Base-by-base conservation (phyloP, 2,888 invertebrate species). In the Eupithecia pulchellata region DNA sequence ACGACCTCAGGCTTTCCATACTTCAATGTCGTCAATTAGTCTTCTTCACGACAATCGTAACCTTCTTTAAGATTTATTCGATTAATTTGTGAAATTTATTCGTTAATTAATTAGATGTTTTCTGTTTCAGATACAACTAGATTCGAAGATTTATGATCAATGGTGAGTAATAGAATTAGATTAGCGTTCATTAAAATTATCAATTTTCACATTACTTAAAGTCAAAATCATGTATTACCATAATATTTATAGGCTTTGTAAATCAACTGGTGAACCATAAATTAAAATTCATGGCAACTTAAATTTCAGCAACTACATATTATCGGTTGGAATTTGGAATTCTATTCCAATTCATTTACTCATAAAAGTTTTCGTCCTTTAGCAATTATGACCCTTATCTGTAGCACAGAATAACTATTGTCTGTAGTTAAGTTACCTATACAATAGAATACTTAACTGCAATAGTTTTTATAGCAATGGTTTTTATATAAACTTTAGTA, bases 1-100 rank as follows among this genome's bases (percentile, higher is more conserved):
- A 57, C 71, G 81, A 77, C 81, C 82, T 82, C 81, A 25, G 25
- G 81, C 77, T 74, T 78, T 80, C 79, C 77, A 81, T 79, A 78
- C 72, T 74, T 78, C 81, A 81, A 79, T 78, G 81, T 80, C 81
- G 80, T 73, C 70, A 72, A 79, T 77, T 75, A 68, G 71, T 78
- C 72, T 74, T 75, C 75, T 61, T 57, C 75, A 74, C 73, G 74
- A 73, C 77, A 73, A 62, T 65, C 52, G 63, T 74, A 74, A 75
- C 77, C 74, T 71, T 72, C 67, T 64, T 69, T 64, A 57, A 57
- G 69, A 76, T 78, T 75, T 76, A 69, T 69, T 74, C 68, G 67
- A 72, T 60, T 71, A 61, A 68, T 73, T 74, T 73, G 58, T 61
- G 32, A 69, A 72, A 77, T 77, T 61, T 63, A 62, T 63, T 52